Base-by-base conservation (phyloP, 2,113 vertebrate species). In the Thalassoma bifasciatum region DNA sequence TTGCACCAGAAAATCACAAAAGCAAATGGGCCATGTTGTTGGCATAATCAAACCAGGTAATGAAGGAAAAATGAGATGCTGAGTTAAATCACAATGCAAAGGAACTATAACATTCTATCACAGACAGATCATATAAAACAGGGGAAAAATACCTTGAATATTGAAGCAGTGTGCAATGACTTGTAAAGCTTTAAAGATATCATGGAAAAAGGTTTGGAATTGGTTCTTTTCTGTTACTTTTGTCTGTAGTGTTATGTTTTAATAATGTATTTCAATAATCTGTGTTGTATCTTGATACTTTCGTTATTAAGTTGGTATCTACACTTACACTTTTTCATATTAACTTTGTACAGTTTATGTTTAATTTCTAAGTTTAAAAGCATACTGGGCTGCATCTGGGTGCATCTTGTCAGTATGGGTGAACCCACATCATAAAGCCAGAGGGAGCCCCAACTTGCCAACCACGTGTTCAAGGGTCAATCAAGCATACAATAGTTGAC, bases 21-120 rank as follows among this genome's bases (percentile, higher is more conserved):
- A 72, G 63, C 17, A 7, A 74, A 51, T 66, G 19, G 40, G 49
- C 11, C 49, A 71, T 68, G 62, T 57, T 54, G 60, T 75, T 77
- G 34, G 67, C n/a, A 61, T 77, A 64, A 72, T 87, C 47, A 82
- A 83, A 78, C 4, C 19, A 81, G 57, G n/a, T 59, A 66, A 68
- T 62, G 51, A 14, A 3, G 36, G 69, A 17, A 77, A 85, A 79
- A 76, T 83, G 4, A 72, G 52, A 83, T 58, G 53, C 56, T 70
- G 47, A 37, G 50, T 50, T 84, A 49, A 71, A 86, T 72, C 59
- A 70, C 7, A 53, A 75, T 80, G 58, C 57, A 72, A 66, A 21
- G 0, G n/a, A 56, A 36, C 30, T 66, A 40, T 80, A 74, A 58
- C 52, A 72, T 52, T 81, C 61, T 72, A 23, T 24, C n/a, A 57